A percentile compares a stretch with the other conserved stretches of the same genome.
phyloP scores from a whole-genome alignment of 2,888 invertebrate species.

The Mythimna albipuncta region DNA sequence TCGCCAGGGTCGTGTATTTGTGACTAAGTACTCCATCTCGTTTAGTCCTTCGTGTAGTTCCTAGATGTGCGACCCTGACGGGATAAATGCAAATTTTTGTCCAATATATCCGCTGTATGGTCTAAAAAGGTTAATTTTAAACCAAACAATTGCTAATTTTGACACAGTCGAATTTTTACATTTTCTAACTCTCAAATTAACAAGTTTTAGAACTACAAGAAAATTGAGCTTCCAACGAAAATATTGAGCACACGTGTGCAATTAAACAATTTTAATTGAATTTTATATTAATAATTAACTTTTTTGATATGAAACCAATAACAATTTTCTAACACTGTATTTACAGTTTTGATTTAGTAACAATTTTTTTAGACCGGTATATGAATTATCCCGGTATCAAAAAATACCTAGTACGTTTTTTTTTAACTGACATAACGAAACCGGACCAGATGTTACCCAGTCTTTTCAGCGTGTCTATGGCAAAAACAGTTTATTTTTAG shows the following conservation, averaged over 20 bases:
- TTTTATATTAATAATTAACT: conserved; percentile 4
- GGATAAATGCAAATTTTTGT: no score
- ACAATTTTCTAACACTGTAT: conserved; percentile 16
- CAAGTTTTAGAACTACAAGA: conserved; percentile 19
- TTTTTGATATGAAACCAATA: conserved; percentile 27
- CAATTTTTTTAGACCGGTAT: not conserved
- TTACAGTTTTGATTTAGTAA: conserved; percentile 10
- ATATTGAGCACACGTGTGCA: conserved; percentile 27
- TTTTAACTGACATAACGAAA: not conserved
- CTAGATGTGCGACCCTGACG: no score
- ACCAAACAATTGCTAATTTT: conserved; percentile 3
- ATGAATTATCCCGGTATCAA: not conserved
- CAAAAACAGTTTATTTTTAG: no score
- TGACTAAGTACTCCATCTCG: no score
- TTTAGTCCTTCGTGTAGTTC: no score
- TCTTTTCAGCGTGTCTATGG: no score
- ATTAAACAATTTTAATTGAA: not conserved
- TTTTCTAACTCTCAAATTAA: not conserved
- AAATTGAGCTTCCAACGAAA: conserved; percentile 42
- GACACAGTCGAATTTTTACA: conserved; percentile 36
- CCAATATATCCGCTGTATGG: no score
- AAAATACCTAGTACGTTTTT: not conserved
- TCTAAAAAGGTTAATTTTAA: not conserved
- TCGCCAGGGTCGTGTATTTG: no score
- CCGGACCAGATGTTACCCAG: not conserved